phyloP scores from a whole-genome alignment of 2,888 invertebrate species.

The Anoncus sp. region DNA sequence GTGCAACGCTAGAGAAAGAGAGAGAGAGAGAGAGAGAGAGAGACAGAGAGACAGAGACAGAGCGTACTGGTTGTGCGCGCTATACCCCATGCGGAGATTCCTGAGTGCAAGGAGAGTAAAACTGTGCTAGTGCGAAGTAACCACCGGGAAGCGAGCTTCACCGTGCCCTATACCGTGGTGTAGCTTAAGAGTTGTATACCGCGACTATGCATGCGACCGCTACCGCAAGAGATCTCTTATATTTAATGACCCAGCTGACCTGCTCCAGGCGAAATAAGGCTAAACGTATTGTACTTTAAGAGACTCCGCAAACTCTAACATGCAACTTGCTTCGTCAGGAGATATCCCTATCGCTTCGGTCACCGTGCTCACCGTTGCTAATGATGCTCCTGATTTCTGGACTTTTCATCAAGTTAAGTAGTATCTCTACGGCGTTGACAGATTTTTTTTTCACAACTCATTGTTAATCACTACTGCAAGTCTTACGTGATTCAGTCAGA shows the following conservation, averaged over 20 bases:
- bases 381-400: constrained; percentile 1
- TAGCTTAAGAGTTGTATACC: constrained; percentile 46
- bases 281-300: constrained; percentile 76
- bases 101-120: constrained; percentile 54
- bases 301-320: constrained; percentile 30
- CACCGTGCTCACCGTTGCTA: constrained; percentile 4
- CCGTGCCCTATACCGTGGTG: constrained; percentile 30
- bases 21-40: constrained; percentile 45
- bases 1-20: constrained; percentile 50
- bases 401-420: constrained; percentile 7
- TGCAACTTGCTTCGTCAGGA: constrained; percentile 29
- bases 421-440: neutral
- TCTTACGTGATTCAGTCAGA: too few relatives aligned
- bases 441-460: constrained; percentile 6
- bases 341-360: constrained; percentile 19
- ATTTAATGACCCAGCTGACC: constrained; percentile 78
- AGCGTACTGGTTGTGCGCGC: constrained; percentile 29
- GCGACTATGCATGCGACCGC: constrained; percentile 37
- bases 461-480: too few relatives aligned
- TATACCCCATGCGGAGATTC: constrained; percentile 52
- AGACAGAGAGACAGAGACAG: constrained; percentile 45
- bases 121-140: constrained; percentile 58
- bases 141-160: constrained; percentile 54
- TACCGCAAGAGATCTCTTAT: constrained; percentile 74
- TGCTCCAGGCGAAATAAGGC: constrained; percentile 71